Base-by-base conservation (phyloP, 2,113 vertebrate genomes). In the Sinocyclocheilus anshuiensis region DNA sequence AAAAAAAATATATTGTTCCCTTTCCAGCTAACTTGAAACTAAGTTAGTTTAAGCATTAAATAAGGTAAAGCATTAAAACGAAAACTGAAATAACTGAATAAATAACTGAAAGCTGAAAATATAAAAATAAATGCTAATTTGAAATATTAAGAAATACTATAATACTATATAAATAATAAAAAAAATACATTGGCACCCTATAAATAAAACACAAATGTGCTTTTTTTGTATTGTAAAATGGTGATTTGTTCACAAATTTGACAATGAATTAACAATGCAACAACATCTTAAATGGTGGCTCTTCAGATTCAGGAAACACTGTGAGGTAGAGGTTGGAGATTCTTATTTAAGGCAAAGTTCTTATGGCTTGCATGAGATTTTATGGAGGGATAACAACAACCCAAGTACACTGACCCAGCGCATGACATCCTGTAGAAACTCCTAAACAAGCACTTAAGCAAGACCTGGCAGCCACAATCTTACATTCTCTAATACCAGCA, bases 291-390 rank as follows among this genome's bases (percentile, higher is more conserved):
- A 72, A 39, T 3, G 3, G 6, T 33, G 26, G 26, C 69, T 72
- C 3, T 39, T 71, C 29, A 69, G 16, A 20, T 69, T 69, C 33
- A 72, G 69, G 69, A 72, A 72, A 22, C 8, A 69, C 20, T 45
- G 9, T 82, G 24, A 86, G 48, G 33, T 12, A 81, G 36, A 50
- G 24, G 81, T 78, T 24, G 77, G 57, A 63, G 18, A 81, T 71
- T 89, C 53, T 29, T 50, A 83, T 61, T 63, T n/a, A 80, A 78
- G 72, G 61, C 20, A 61, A 55, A 26, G 18, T 36, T 61, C 72
- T 77, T 42, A 57, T 69, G 72, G 77, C 24, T 59, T 69, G 29
- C 20, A 50, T 63, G 22, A 83, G 11, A 71, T 39, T 24, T 82
- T 80, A 59, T 72, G 45, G 59, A 79, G 53, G 24, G 26, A 57